Conservation (phyloP, 2,797 vertebrate species). For the Acanthis flammea region DNA sequence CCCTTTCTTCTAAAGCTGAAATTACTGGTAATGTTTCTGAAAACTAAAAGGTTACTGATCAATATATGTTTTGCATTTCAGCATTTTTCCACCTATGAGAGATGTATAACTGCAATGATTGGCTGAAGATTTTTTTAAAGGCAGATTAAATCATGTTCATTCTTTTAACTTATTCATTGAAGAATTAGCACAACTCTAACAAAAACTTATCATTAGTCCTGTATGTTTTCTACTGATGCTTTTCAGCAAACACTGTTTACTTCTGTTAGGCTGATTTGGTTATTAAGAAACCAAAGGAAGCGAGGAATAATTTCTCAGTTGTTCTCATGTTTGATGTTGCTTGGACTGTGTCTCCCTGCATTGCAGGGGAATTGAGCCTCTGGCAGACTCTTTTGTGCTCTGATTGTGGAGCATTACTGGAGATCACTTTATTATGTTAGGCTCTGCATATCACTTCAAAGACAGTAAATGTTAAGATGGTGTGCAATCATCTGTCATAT, state of each 20-base stretch:
- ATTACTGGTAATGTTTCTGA: not conserved
- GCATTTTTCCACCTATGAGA: not conserved
- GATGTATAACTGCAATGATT: not conserved
- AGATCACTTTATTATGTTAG: not conserved
- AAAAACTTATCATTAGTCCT: not conserved
- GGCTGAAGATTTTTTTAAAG: not conserved
- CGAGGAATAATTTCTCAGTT: not conserved
- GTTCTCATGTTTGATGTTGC: not conserved
- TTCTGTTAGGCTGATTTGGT: not conserved
- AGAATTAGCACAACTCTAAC: not conserved
- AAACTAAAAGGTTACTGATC: not conserved
- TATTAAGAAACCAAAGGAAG: not conserved
- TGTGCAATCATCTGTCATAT: not conserved
- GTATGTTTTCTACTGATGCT: not conserved
- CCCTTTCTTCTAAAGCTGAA: not conserved
- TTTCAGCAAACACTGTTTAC: not conserved
- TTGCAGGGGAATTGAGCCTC: not conserved
- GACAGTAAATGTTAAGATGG: not conserved
- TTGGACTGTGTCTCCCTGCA: not conserved
- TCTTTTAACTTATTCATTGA: not conserved
- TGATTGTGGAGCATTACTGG: not conserved
- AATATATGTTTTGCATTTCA: not conserved
- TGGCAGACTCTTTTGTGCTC: not conserved
- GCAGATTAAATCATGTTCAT: not conserved
- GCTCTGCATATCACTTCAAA: not conserved